A percentile compares a stretch with the other conserved stretches of the same genome.
Evolutionary conservation across 2,888 invertebrate genomes (phyloP).

Genomic region (Hymenopus coronatus): DNA sequence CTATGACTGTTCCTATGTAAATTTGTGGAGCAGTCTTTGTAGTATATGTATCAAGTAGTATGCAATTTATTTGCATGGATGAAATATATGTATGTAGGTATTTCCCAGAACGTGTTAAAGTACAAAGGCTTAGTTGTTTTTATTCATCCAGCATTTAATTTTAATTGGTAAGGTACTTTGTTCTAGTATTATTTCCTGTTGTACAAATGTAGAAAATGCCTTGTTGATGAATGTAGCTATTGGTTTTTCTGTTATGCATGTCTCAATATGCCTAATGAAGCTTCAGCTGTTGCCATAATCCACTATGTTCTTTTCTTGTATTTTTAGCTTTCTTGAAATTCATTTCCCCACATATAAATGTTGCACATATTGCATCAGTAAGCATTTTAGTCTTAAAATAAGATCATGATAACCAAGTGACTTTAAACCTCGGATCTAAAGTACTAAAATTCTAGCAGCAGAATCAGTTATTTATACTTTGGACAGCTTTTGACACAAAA

Average conservation of each 20-base stretch:
- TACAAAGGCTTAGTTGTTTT: background rate
- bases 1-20: background rate
- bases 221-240: too few relatives aligned
- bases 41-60: background rate
- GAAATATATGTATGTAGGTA: background rate
- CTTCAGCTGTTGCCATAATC: too few relatives aligned
- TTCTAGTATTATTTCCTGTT: background rate
- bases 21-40: background rate
- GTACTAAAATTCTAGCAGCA: background rate
- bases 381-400: background rate
- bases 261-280: too few relatives aligned
- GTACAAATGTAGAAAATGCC: background rate
- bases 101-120: background rate
- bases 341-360: background rate
- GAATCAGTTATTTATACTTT: background rate
- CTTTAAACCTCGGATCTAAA: background rate
- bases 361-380: background rate
- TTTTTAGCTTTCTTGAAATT: background rate
- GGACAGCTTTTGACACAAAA: too few relatives aligned
- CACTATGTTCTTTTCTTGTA: too few relatives aligned
- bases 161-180: background rate
- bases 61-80: background rate
- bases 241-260: too few relatives aligned
- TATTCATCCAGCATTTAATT: background rate
- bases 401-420: background rate